Base-by-base conservation (phyloP, 1,140 invertebrate species). In the Oscheius sp. region DNA sequence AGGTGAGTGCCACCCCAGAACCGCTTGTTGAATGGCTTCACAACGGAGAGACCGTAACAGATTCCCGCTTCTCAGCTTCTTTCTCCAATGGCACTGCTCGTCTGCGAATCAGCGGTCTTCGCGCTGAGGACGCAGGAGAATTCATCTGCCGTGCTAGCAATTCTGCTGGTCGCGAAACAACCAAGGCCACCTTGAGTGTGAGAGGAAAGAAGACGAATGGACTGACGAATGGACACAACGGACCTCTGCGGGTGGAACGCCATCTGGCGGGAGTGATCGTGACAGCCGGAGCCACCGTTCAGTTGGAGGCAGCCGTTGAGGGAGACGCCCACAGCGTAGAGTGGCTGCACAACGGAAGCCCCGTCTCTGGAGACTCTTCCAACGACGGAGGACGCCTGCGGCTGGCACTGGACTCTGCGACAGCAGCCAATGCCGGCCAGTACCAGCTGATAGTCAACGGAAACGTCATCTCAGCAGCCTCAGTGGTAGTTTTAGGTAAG, bases 391-490 rank as follows among this genome's bases (percentile, higher is more conserved):
- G 32, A 10, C 32, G 15, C 3, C 59, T 72, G 23, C 20, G n/a
- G 2, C 32, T 72, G 0, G 29, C 69, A 18, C 26, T 74, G 2
- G 38, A 75, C 35, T 63, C 67, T 13, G 62, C 61, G 13, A 45
- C 49, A 26, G 68, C 93, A 3, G 93, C 95, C 87, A 92, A 94
- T 86, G 88, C 90, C 82, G 94, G 94, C 55, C 92, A 91, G 31
- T 97, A 96, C 86, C 95, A 93, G 2, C 96, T 94, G 85, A 93
- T 97, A 86, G 93, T 93, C 49, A 95, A 95, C 87, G 95, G 95
- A 86, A 92, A 95, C 85, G 90, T 89, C 65, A 94, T 93, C 71
- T 93, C 96, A 87, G 92, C 92, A 65, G 94, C 93, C 87, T 93
- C 92, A 75, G 88, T 95, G 68, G 90, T 91, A 80, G 92, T 95